Conservation (phyloP, 2,888 invertebrate genomes). For the Pharmacophagus antenor region DNA sequence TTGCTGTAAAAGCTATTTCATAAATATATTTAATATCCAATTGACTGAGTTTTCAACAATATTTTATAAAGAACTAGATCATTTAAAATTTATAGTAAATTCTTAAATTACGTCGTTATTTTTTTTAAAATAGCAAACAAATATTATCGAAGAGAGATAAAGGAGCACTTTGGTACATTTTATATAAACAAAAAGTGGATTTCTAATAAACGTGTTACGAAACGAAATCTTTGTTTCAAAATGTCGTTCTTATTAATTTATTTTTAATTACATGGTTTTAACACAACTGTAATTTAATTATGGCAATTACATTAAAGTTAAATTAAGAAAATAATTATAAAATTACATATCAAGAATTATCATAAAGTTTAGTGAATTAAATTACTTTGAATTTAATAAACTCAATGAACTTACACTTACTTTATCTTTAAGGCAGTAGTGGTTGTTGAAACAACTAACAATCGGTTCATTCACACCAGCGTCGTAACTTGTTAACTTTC, state of each 20-base stretch:
- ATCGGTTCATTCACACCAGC: conserved; percentile 26
- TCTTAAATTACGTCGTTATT: too few species aligned
- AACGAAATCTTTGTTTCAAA: background rate
- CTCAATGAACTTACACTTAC: conserved; percentile 27
- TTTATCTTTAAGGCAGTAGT: conserved; percentile 10
- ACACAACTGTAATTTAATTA: background rate
- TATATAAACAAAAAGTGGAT: too few species aligned
- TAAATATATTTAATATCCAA: too few species aligned
- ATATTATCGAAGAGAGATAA: too few species aligned
- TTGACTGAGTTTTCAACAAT: too few species aligned
- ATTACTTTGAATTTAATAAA: background rate
- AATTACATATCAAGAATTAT: background rate
- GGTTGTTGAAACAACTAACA: conserved; percentile 15
- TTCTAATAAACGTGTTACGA: too few species aligned
- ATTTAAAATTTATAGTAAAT: too few species aligned
- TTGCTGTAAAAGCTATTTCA: too few species aligned
- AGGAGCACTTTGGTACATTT: too few species aligned
- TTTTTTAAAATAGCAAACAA: too few species aligned
- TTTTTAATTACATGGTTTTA: background rate
- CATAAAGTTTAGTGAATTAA: background rate
- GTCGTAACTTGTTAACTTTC: conserved; percentile 25
- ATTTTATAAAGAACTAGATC: too few species aligned
- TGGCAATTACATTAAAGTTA: background rate
- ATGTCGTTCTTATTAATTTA: background rate
- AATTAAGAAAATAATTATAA: background rate